A percentile compares a stretch with the other conserved stretches of the same genome.
Evolutionary conservation across 2,113 vertebrate genomes (phyloP).

Genomic region (Rhabdornis inornatus): DNA sequence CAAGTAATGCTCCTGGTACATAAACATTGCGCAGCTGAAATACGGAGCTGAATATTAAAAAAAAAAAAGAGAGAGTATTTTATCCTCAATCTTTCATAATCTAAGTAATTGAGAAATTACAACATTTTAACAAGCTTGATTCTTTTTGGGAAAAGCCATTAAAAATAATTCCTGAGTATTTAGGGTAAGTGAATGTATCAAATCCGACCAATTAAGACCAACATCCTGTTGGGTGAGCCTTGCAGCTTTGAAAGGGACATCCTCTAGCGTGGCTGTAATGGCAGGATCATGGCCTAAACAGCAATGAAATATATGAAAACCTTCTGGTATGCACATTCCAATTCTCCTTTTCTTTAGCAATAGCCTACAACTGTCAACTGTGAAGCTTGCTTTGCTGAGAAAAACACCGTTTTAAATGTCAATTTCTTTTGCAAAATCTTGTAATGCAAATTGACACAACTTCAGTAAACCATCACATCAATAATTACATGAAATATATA

Average conservation of each 20-base stretch:
- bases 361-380: conserved; percentile 8
- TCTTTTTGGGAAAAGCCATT: conserved; percentile 48
- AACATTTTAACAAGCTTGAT: conserved; percentile 26
- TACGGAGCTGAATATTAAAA: background rate
- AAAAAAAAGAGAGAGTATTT: background rate
- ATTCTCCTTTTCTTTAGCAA: conserved; percentile 3
- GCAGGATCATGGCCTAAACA: background rate
- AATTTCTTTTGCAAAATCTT: conserved; percentile 10
- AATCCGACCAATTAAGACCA: background rate
- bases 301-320: conserved; percentile 12
- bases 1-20: conserved; percentile 22
- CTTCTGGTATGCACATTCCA: background rate
- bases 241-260: background rate
- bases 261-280: background rate
- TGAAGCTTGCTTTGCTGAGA: background rate
- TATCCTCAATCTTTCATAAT: background rate
- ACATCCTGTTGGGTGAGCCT: background rate
- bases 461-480: background rate
- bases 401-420: conserved; percentile 41
- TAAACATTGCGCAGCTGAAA: background rate
- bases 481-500: background rate
- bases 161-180: conserved; percentile 75
- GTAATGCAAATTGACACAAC: conserved; percentile 40
- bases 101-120: background rate
- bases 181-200: conserved; percentile 21